Evolutionary conservation across 2,888 invertebrate species (phyloP), one percentile per base, ranked within the genome.

Genomic region (Drosophila histrio): DNA sequence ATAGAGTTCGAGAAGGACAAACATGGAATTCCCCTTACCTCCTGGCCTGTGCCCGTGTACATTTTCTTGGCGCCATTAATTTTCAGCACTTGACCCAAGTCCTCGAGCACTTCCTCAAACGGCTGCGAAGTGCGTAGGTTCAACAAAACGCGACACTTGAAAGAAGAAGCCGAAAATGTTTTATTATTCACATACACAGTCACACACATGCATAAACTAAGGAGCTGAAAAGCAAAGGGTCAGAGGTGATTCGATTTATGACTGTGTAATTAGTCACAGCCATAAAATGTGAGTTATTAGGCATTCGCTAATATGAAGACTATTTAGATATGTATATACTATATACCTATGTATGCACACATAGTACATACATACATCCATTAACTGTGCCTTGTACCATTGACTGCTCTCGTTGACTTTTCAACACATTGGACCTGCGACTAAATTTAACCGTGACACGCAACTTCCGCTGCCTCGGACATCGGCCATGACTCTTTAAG

Each of bases 101-200:
- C 98, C 91, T 96, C 96, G 60, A 98, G 93, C 28, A 98, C 97
- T 90, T 98, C 98, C 92, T 98, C 98, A 90, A 98, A 98, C 0
- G 97, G 97, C 89, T 98, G 98, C 26, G 96, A 95, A 15, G 98
- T 98, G 72, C 97, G 95, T 82, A 98, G 94, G 91, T 98, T 98
- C 69, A 98, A 93, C 77, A 98, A 93, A 47, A 98, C 97, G 70
- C 97, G 96, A 91, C 97, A 97, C 96, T 97, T 93, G 28, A 86
- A 85, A 22, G 22, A 46, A 60, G 26, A 19, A 17, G 34, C 9
- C 6, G 36, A 32, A 38, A 26, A 38, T 39, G 24, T 21, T 47
- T 30, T 47, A 21, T 43, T 41, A 24, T 34, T 13, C n/a, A 26
- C 9, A 36, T 13, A 21, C 15, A 26, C 2, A 28, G 8, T 21